These are phyloP conservation scores for Apoderus coryli DNA, from an alignment of 2,888 invertebrate species.

Conservation along the genomic window DNA sequence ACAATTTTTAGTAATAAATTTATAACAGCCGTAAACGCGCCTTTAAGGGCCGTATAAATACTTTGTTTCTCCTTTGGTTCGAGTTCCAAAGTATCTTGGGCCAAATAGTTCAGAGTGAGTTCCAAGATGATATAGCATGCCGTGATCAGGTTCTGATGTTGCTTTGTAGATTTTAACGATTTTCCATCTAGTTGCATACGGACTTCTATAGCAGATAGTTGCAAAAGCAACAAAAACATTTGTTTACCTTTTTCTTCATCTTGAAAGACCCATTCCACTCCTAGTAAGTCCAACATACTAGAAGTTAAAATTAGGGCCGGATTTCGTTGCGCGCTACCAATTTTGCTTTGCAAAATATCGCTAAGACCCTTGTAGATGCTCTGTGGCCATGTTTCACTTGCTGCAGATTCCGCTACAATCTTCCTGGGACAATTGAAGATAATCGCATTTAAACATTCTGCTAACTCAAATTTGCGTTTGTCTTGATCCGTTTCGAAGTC, in stretches of 20 bases:
- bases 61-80: slow-evolving; percentile 86
- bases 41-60: slow-evolving; percentile 77
- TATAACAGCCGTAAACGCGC: slow-evolving; percentile 72
- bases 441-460: slow-evolving; percentile 61
- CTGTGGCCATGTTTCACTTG: slow-evolving; percentile 66
- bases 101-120: slow-evolving; percentile 62
- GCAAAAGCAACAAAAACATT: slow-evolving; percentile 67
- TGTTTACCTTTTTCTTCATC: slow-evolving; percentile 70
- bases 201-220: slow-evolving; percentile 82
- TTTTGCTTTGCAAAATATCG: slow-evolving; percentile 75
- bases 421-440: slow-evolving; percentile 57
- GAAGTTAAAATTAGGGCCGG: slow-evolving; percentile 76
- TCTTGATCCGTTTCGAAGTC: slow-evolving; percentile 84
- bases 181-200: slow-evolving; percentile 87
- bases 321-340: slow-evolving; percentile 77
- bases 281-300: slow-evolving; percentile 63
- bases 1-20: slow-evolving; percentile 58
- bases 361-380: slow-evolving; percentile 68
- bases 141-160: slow-evolving; percentile 63
- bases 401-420: slow-evolving; percentile 46
- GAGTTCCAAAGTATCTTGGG: slow-evolving; percentile 65
- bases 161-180: slow-evolving; percentile 62
- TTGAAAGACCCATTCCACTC: slow-evolving; percentile 71
- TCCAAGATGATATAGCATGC: slow-evolving; percentile 74
- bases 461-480: slow-evolving; percentile 79